Base-by-base conservation (phyloP, 2,797 vertebrate genomes). In the Gallirallus australis region DNA sequence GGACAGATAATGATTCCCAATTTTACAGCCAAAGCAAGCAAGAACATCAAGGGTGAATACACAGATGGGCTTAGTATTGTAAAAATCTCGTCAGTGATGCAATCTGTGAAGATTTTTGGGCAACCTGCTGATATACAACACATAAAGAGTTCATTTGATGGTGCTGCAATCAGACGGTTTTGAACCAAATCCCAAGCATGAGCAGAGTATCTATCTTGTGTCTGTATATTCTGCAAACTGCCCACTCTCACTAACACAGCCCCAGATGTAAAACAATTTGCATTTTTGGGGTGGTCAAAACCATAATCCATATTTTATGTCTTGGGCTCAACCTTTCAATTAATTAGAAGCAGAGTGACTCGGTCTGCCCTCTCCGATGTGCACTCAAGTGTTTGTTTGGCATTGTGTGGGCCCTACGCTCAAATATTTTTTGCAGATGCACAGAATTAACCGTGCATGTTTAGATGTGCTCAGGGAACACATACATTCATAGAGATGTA, bases 371-470 rank as follows among this genome's bases (percentile, higher is more conserved):
- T 92, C 64, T 95, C 81, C 68, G 75, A 33, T 39, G 57, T 54
- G 56, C 65, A 75, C 82, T 86, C 82, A 54, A 88, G 61, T 87
- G 82, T 87, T 94, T 96, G 93, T 96, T 94, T 94, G 96, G 92
- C 76, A 95, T 20, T 93, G 94, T 90, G 85, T 90, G 96, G 96
- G 96, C 82, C 59, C 90, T 83, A 31, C 57, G 63, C 87, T 94
- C 85, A 64, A 82, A 93, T 89, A 94, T 61, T 82, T 94, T 96
- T 91, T 92, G 94, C 96, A 97, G 95, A 96, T 95, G 94, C 93
- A 75, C 57, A 83, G 94, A 89, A 94, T 87, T 96, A 96, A 80
- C 75, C 50, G 30, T 48, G 54, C 81, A 56, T 89, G 86, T 96
- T 97, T 95, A 94, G 93, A 92, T 93, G 92, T 93, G 86, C 81